Evolutionary conservation across 2,113 vertebrate species (phyloP).

Genomic region (Cyanoderma ruficeps): DNA sequence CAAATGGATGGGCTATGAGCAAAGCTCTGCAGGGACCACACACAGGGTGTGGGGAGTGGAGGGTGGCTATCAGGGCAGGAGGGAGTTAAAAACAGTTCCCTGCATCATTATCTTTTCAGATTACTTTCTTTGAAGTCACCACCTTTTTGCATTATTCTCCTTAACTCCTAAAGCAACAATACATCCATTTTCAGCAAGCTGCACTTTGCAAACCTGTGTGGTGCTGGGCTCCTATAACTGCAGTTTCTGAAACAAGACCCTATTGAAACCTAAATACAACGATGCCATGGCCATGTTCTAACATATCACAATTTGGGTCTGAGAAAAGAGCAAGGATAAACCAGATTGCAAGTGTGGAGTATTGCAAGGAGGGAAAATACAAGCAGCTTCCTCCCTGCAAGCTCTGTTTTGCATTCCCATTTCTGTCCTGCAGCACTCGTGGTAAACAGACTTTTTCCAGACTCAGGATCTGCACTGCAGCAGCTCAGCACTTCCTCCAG

Average conservation of each 20-base stretch:
- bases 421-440: background rate
- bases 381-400: background rate
- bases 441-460: background rate
- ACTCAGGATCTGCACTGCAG: slow-evolving; percentile 33
- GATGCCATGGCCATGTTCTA: background rate
- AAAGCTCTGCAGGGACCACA: background rate
- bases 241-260: background rate
- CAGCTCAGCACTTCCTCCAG: background rate
- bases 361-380: background rate
- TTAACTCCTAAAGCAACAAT: background rate
- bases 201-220: background rate
- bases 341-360: background rate
- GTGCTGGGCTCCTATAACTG: background rate
- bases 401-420: background rate
- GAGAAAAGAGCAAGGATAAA: background rate
- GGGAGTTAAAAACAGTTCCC: background rate
- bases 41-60: rapidly evolving
- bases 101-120: background rate
- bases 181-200: background rate
- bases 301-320: rapidly evolving
- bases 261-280: rapidly evolving
- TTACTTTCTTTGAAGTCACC: background rate
- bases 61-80: background rate
- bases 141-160: background rate
- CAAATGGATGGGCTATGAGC: rapidly evolving